Evolutionary conservation across 2,888 invertebrate genomes (phyloP).

Genomic region (Lymantria dispar): DNA sequence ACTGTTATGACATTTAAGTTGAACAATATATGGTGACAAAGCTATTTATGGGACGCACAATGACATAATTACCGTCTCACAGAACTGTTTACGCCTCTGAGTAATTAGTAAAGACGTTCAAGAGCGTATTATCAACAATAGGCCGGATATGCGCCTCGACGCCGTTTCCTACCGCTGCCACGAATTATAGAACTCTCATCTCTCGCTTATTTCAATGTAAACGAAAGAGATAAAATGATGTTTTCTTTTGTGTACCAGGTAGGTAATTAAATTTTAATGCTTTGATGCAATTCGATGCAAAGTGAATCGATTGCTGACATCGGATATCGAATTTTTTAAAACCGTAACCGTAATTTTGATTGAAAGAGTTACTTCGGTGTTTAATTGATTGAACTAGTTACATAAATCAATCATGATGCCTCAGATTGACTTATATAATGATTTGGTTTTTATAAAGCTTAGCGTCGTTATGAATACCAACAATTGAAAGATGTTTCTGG

Average conservation of each 20-base stretch:
- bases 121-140: conserved; percentile 53
- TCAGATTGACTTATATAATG: no score
- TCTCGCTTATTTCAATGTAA: conserved; percentile 38
- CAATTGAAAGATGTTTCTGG: no score
- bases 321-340: conserved; percentile 40
- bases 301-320: conserved; percentile 50
- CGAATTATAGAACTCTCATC: conserved; percentile 38
- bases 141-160: conserved; percentile 67
- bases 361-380: conserved; percentile 41
- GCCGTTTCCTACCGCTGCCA: conserved; percentile 58
- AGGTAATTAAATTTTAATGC: conserved; percentile 70
- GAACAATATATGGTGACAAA: conserved; percentile 29
- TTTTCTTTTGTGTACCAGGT: conserved; percentile 46
- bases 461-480: no score
- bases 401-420: no score
- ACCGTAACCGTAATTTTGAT: conserved; percentile 32
- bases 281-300: conserved; percentile 52
- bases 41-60: conserved; percentile 23
- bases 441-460: no score
- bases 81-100: conserved; percentile 53
- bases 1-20: not conserved
- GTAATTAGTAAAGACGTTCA: conserved; percentile 57
- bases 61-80: conserved; percentile 38
- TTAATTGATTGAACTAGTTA: conserved; percentile 6
- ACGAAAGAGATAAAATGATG: conserved; percentile 31